A percentile compares a stretch with the other conserved stretches of the same genome.
These are phyloP conservation scores for Discoglossus pictus DNA, from an alignment of 2,797 vertebrate genomes.

Conservation along the genomic window DNA sequence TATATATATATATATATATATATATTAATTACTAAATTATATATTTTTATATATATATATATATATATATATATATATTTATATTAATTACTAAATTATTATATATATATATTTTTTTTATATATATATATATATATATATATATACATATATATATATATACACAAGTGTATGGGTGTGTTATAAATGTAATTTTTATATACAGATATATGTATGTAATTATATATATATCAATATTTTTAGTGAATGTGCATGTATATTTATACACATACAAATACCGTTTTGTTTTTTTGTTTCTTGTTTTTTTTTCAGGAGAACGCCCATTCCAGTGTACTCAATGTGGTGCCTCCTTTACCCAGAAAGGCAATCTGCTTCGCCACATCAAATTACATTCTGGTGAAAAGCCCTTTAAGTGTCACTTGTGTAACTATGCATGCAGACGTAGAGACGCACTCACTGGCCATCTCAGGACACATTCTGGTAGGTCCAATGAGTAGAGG, in stretches of 20 bases:
- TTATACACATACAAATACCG: background rate
- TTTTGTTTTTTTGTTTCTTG: conserved; percentile 22
- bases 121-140: conserved; percentile 31
- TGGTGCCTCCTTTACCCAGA: conserved; percentile 97
- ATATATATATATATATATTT: background rate
- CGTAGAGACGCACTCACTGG: conserved; percentile 96
- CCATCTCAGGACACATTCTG: conserved; percentile 95
- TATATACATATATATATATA: background rate
- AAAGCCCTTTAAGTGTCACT: conserved; percentile 98
- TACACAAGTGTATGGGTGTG: no score
- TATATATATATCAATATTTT: background rate
- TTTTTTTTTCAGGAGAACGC: conserved; percentile 80
- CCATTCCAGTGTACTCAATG: conserved; percentile 98
- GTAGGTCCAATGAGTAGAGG: conserved; percentile 67
- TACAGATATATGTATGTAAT: background rate
- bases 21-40: conserved; percentile 52
- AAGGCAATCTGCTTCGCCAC: conserved; percentile 96
- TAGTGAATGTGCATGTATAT: background rate
- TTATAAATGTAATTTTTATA: no score
- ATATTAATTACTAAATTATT: no score
- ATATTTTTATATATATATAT: conserved; percentile 2
- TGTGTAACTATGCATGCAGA: conserved; percentile 97
- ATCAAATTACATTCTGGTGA: conserved; percentile 98
- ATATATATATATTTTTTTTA: background rate
- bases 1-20: background rate